Evolutionary conservation across 1,140 invertebrate genomes (phyloP), one percentile per base, ranked within the genome.

Genomic region (Leptinotarsa lineolata): DNA sequence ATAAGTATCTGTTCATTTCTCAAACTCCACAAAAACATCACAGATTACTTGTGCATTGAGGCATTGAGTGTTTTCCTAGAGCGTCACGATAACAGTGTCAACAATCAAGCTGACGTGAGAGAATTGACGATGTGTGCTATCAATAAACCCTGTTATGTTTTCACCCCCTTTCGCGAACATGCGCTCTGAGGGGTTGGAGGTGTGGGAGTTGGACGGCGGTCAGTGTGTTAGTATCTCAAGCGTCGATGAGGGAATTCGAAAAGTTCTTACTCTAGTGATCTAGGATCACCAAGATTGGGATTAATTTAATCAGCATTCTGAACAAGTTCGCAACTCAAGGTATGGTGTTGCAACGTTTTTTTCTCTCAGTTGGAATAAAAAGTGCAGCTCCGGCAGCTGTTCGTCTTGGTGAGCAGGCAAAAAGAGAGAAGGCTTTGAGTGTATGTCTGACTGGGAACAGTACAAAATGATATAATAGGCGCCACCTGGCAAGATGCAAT

Each of bases 1-100:
- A 80, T 61, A 82, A 69, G 71, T 78, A 80, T 76, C 75, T 76
- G 68, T 78, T 75, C 80, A 81, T 81, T 59, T 70, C 66, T 30
- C 6, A 63, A 16, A 58, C 15, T n/a, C 54, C 24, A 16, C 16
- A 45, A 5, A n/a, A 58, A 22, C 66, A 48, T 67, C 39, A 44
- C 13, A 20, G 5, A 67, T 5, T 39, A 44, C 16, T n/a, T 67
- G 15, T 44, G n/a, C 24, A 65, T 30, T 3, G 5, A 24, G 20
- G n/a, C 24, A 65, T 16, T 30, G 1, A n/a, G 4, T 30, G 18
- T 39, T 39, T 39, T 39, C 30, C 30, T 8, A 39, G 11, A 39
- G 8, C 30, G 30, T 39, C 30, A 16, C 16, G 21, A 13, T 15
- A 60, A 60, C 6, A 60, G 21, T 64, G 61, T 21, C 21, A 12